Evolutionary conservation across 2,113 vertebrate genomes (phyloP).

Genomic region (Stigmatopora argus): DNA sequence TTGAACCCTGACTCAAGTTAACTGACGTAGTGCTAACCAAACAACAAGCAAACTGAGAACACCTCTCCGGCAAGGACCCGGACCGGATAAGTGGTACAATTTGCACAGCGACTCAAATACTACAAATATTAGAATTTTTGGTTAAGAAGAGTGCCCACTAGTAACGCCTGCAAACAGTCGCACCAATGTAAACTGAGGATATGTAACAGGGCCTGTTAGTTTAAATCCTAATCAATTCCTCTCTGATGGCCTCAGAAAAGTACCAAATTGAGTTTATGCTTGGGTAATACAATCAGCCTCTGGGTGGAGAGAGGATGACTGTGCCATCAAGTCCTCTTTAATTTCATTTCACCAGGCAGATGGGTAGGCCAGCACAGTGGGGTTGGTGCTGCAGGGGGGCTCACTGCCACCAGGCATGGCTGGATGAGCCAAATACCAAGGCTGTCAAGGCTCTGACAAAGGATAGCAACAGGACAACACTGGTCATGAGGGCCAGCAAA

Average conservation of each 20-base stretch:
- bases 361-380: constrained; percentile 38
- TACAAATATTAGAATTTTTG: not conserved
- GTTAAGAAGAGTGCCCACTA: not conserved
- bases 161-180: not conserved
- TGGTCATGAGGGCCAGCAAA: constrained; percentile 18
- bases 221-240: constrained; percentile 64
- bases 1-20: no score
- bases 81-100: no score
- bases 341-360: constrained; percentile 62
- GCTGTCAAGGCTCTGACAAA: constrained; percentile 57
- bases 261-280: constrained; percentile 61
- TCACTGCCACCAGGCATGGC: constrained; percentile 55
- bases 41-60: no score
- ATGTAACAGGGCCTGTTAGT: constrained; percentile 57
- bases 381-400: constrained; percentile 54
- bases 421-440: constrained; percentile 49
- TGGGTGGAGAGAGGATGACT: constrained; percentile 63
- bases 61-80: no score
- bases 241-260: constrained; percentile 52
- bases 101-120: not conserved
- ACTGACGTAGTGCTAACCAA: no score
- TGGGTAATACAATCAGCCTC: constrained; percentile 62
- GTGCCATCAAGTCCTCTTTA: constrained; percentile 67
- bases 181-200: constrained; percentile 42
- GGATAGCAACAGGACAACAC: constrained; percentile 20